These are phyloP conservation scores for Thamnaconus septentrionalis DNA, from an alignment of 2,113 vertebrate genomes.

Conservation along the genomic window DNA sequence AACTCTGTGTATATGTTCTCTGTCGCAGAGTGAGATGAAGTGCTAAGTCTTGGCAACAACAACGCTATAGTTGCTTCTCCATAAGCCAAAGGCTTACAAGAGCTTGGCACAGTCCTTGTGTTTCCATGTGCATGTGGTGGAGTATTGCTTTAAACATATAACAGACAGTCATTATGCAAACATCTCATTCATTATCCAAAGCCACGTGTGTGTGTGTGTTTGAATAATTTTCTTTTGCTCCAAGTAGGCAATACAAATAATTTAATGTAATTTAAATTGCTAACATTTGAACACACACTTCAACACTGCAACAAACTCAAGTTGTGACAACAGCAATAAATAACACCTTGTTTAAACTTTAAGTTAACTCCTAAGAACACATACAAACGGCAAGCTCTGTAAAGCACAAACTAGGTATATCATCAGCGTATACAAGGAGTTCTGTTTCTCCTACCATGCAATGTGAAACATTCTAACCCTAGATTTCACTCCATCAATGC, in stretches of 20 bases:
- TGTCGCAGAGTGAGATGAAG: neutral
- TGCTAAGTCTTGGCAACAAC: neutral
- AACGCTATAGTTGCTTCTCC: constrained; percentile 3
- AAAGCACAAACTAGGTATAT: constrained; percentile 26
- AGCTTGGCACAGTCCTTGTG: constrained; percentile 21
- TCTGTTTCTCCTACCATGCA: constrained; percentile 36
- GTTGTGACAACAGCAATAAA: constrained; percentile 70
- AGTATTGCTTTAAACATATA: constrained; percentile 22
- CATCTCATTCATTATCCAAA: constrained; percentile 12
- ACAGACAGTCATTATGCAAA: constrained; percentile 24
- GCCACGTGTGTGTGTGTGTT: neutral
- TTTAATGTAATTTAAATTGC: constrained; percentile 63
- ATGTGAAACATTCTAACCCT: constrained; percentile 41
- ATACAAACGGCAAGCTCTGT: constrained; percentile 44
- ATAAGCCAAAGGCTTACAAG: neutral
- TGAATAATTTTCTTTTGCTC: constrained; percentile 7
- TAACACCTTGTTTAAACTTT: constrained; percentile 43
- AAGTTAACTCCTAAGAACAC: constrained; percentile 33
- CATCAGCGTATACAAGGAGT: constrained; percentile 2
- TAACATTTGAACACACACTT: constrained; percentile 53
- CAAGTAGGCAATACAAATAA: constrained; percentile 50
- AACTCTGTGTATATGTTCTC: constrained; percentile 1
- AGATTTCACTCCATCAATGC: constrained; percentile 22
- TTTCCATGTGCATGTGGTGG: constrained; percentile 26
- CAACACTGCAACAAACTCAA: constrained; percentile 57